phyloP scores from a whole-genome alignment of 2,888 invertebrate genomes.

The Heliconius charithonia region DNA sequence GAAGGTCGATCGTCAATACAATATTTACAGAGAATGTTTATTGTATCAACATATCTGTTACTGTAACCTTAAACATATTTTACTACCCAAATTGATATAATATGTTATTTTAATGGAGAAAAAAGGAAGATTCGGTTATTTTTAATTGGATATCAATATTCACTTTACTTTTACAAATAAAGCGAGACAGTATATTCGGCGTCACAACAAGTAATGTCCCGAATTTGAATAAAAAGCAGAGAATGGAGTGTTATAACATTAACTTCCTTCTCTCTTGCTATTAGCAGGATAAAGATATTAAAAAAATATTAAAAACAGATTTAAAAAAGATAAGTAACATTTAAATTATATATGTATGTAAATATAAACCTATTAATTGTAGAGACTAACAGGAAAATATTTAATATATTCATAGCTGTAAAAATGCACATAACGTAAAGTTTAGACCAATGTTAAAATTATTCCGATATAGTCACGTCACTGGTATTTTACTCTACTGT shows the following conservation, averaged over 20 bases:
- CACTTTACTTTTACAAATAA: not conserved
- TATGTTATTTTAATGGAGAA: not conserved
- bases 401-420: not conserved
- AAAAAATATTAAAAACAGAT: no score
- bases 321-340: no score
- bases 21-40: conserved; percentile 7
- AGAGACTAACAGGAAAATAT: not conserved
- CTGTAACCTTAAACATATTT: conserved; percentile 11
- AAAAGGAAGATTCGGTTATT: not conserved
- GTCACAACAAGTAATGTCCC: not conserved
- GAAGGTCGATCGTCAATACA: conserved; percentile 7
- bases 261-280: not conserved
- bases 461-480: not conserved
- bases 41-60: conserved; percentile 6
- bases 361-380: not conserved
- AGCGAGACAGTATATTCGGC: not conserved
- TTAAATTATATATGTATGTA: no score
- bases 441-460: not conserved
- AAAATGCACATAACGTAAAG: not conserved
- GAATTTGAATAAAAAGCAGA: not conserved
- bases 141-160: not conserved
- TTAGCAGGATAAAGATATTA: no score
- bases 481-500: conserved; percentile 1
- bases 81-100: not conserved
- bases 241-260: not conserved